Percentiles rank a stretch among this genome's conserved stretches.
Evolutionary conservation across 2,797 vertebrate species (phyloP).

Genomic region (Alfaro cultratus): DNA sequence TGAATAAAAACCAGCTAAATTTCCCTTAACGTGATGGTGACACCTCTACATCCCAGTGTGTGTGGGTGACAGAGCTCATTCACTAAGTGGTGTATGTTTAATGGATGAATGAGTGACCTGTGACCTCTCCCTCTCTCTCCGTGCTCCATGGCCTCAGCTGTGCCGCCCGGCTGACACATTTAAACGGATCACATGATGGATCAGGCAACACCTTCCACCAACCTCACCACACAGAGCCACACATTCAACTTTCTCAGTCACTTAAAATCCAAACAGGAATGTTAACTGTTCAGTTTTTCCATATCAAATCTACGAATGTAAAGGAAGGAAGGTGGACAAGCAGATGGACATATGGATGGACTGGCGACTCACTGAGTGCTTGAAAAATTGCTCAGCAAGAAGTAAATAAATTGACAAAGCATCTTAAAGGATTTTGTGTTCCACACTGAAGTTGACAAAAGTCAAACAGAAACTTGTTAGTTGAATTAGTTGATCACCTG

Average conservation of each 20-base stretch:
- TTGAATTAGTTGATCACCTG: not conserved
- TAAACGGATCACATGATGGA: constrained; percentile 29
- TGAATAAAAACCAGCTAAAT: not conserved
- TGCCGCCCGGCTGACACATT: constrained; percentile 30
- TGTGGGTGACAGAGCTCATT: constrained; percentile 37
- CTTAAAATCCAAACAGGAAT: not conserved
- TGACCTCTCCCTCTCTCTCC: constrained; percentile 46
- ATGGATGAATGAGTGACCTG: constrained; percentile 59
- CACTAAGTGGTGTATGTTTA: constrained; percentile 58
- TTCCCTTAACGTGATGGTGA: not conserved
- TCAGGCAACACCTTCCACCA: constrained; percentile 27
- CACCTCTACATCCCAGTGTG: not conserved
- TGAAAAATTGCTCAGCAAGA: not conserved
- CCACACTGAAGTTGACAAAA: not conserved
- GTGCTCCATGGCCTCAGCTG: constrained; percentile 50
- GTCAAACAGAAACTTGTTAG: not conserved
- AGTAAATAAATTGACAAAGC: not conserved
- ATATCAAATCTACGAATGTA: not conserved
- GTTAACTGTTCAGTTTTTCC: not conserved
- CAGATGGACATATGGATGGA: not conserved
- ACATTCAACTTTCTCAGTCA: not conserved
- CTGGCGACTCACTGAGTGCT: not conserved
- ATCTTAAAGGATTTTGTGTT: not conserved
- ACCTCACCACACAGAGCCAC: constrained; percentile 13
- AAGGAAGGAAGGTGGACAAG: not conserved